Evolutionary conservation across 2,888 invertebrate genomes (phyloP), one percentile per base, ranked within the genome.

Genomic region (Cataglyphis altisquamis): DNA sequence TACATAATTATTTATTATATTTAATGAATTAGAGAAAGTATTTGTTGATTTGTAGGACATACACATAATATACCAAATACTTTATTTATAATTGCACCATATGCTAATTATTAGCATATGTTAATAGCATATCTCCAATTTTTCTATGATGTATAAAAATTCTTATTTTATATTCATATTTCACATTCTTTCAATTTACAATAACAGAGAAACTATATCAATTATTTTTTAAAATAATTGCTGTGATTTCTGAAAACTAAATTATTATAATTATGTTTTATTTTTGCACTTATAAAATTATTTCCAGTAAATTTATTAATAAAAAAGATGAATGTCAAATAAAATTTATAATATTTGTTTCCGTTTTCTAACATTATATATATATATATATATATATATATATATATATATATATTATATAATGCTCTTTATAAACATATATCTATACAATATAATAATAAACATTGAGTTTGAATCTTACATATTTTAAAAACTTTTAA

Each of bases 91-190:
- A 52, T 52, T 25, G 55, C 29, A n/a, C 9, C 39, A 55, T 66
- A 63, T 63, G 21, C 32, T 63, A 63, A 74, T 74, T 74, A 48
- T 32, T 72, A 9, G 9, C 39, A 73, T 41, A 25, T 36, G 45
- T 15, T 36, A 10, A 73, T 36, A 36, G 36, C 6, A 36, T 36
- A 12, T 4, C 25, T 4, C 18, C 3, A 63, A 32, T 15, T 32
- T 63, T 36, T 74, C 1, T 29, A 21, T 15, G 5, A 3, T 32
- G 1, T 32, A 62, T 15, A 12, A 62, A 72, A 60, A 1, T 72
- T 45, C 12, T 60, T 60, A 29, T 70, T 70, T 70, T 52, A 18
- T 5, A 15, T 18, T 18, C 0, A 36, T 32, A 63, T 36, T 63
- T n/a, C 36, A 55, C 21, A 18, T 1, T 41, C 6, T 32, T 45